phyloP scores from a whole-genome alignment of 2,113 vertebrate species.

The Girardinichthys multiradiatus region DNA sequence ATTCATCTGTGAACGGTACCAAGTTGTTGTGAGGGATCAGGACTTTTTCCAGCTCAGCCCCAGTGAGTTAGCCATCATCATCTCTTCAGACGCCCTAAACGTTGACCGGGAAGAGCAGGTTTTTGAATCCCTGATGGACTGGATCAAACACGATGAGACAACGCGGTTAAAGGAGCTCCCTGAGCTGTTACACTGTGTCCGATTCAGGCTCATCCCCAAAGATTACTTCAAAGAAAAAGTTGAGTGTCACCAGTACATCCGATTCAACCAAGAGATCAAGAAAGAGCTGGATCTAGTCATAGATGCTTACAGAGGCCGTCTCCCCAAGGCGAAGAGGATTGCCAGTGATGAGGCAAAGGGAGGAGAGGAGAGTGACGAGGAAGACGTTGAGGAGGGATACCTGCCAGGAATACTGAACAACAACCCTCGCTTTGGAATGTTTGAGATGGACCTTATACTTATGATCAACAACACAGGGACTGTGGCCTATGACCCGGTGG shows the following conservation, averaged over 20 bases:
- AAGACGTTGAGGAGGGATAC: slow-evolving; percentile 75
- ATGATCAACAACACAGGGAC: slow-evolving; percentile 91
- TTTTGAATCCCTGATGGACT: slow-evolving; percentile 92
- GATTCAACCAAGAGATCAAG: slow-evolving; percentile 84
- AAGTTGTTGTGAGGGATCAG: slow-evolving; percentile 84
- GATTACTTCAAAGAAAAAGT: slow-evolving; percentile 89
- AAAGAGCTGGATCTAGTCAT: slow-evolving; percentile 92
- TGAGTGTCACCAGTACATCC: slow-evolving; percentile 84
- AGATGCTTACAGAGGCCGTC: slow-evolving; percentile 85
- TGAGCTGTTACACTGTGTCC: slow-evolving; percentile 89
- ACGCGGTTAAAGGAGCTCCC: slow-evolving; percentile 84
- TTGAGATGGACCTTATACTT: slow-evolving; percentile 91
- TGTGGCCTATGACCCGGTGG: slow-evolving; percentile 89
- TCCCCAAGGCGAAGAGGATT: slow-evolving; percentile 83
- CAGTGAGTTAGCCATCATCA: slow-evolving; percentile 87
- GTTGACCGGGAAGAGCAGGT: slow-evolving; percentile 88
- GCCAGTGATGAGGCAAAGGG: slow-evolving; percentile 44
- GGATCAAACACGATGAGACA: slow-evolving; percentile 82
- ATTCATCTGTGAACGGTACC: slow-evolving; percentile 89
- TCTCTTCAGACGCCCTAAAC: slow-evolving; percentile 88
- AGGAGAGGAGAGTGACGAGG: slow-evolving; percentile 67
- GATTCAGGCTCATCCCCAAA: slow-evolving; percentile 89
- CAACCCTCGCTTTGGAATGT: slow-evolving; percentile 97
- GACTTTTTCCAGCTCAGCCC: slow-evolving; percentile 89
- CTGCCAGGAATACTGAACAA: slow-evolving; percentile 93